These are phyloP conservation scores for Elysia crispata DNA, from an alignment of 2,888 invertebrate species.

Conservation along the genomic window DNA sequence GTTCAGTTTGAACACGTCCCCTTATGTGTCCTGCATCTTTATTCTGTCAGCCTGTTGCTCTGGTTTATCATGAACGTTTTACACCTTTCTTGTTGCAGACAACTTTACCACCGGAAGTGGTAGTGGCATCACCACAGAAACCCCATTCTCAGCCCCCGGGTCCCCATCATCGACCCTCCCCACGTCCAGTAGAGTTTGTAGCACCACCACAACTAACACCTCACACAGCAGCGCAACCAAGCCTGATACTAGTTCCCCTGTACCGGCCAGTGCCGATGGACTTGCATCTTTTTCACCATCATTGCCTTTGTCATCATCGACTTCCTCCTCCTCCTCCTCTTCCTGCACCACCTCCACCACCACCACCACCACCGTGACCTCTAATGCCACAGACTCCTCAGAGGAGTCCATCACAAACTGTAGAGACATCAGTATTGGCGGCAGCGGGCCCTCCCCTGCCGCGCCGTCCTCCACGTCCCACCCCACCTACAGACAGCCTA, in stretches of 20 bases:
- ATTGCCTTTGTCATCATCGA: constrained; percentile 18
- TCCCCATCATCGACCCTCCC: background rate
- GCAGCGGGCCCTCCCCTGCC: constrained; percentile 39
- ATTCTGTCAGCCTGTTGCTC: background rate
- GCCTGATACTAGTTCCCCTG: constrained; percentile 19
- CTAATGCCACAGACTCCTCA: background rate
- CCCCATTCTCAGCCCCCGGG: background rate
- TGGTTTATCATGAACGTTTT: constrained; percentile 68
- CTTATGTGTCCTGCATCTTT: background rate
- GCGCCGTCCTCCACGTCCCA: constrained; percentile 10
- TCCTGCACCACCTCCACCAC: constrained; percentile 38
- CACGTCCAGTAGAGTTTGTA: background rate
- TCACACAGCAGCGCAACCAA: constrained; percentile 34
- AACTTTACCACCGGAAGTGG: background rate
- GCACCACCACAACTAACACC: constrained; percentile 20
- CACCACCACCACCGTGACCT: constrained; percentile 35
- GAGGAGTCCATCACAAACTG: background rate
- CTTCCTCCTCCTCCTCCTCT: background rate
- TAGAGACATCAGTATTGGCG: background rate
- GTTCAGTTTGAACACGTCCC: background rate
- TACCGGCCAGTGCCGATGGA: too few species aligned
- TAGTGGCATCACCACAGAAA: background rate
- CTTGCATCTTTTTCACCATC: constrained; percentile 11
- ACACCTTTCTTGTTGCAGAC: constrained; percentile 71
- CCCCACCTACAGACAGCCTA: background rate